Conservation (phyloP, 1,140 invertebrate species). For the Watersipora subatra region DNA sequence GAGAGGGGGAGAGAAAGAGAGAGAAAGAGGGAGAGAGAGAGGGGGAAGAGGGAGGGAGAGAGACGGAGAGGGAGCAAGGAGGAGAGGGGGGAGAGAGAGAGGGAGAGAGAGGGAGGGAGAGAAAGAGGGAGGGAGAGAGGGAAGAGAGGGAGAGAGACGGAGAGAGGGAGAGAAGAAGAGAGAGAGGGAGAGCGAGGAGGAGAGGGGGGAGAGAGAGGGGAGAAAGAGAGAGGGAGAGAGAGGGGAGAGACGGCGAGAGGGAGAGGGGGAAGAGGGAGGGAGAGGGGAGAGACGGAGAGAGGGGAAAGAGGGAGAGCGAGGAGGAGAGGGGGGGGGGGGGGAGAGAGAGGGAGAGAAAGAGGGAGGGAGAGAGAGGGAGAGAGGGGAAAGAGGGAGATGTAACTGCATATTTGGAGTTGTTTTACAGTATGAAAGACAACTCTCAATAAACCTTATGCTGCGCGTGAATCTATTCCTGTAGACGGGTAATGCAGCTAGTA, state of each 20-base stretch:
- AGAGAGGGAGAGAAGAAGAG: not conserved
- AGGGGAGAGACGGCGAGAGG: conserved; percentile 9
- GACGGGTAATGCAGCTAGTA: too few relatives aligned
- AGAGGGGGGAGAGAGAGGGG: conserved; percentile 7
- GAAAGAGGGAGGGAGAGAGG: not conserved
- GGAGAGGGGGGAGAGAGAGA: not conserved
- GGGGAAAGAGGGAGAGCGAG: too few relatives aligned
- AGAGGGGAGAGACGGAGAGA: not conserved
- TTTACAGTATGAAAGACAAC: too few relatives aligned
- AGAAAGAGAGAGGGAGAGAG: conserved; percentile 8
- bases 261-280: not conserved
- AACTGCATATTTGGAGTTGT: too few relatives aligned
- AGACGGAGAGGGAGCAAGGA: not conserved
- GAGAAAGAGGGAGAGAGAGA: conserved; percentile 8
- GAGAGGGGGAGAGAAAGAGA: conserved; percentile 7
- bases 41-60: conserved; percentile 7
- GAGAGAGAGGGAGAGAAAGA: not conserved
- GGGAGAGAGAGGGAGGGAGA: not conserved
- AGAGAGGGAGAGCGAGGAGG: conserved; percentile 7
- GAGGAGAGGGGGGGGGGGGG: not conserved
- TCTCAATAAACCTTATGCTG: too few relatives aligned
- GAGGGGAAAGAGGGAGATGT: too few relatives aligned
- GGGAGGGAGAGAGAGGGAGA: not conserved
- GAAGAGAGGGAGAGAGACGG: not conserved
- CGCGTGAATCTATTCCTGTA: too few relatives aligned